Evolutionary conservation across 1,140 invertebrate species (phyloP), one percentile per base, ranked within the genome.

Genomic region (Lutraria rhynchaena): DNA sequence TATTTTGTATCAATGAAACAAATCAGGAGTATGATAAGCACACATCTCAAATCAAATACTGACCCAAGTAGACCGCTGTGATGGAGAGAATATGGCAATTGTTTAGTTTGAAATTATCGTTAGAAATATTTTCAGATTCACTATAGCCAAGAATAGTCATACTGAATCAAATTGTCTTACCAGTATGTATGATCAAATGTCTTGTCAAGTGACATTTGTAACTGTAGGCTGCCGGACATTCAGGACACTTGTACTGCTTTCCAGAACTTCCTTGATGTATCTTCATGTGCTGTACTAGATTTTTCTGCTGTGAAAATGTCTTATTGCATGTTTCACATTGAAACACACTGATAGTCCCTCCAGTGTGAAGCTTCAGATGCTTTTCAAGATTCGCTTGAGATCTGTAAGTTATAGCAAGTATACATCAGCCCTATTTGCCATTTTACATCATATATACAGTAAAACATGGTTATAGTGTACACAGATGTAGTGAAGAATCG

Each of bases 141-240:
- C n/a, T n/a, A n/a, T n/a, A n/a, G n/a, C n/a, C n/a, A n/a, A n/a
- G n/a, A n/a, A n/a, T n/a, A n/a, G n/a, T n/a, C n/a, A n/a, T n/a
- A n/a, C n/a, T n/a, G n/a, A n/a, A n/a, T n/a, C n/a, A n/a, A n/a
- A n/a, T n/a, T n/a, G n/a, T n/a, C 29, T 27, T 57, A 78, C 76
- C 76, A 29, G 76, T 80, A 49, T 80, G 76, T n/a, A 80, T 80
- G 17, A 80, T 80, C 9, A 80, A 63, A 70, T 80, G 76, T 33
- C 76, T 80, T 13, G 76, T 70, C 0, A 80, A 65, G 22, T 80
- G 76, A 49, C 76, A 80, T 35, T 80, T 80, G 53, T 80, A 80
- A 29, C 53, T 70, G 37, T 80, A 80, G 1, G 76, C 41, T 9
- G 76, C 76, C 15, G 76, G 76, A 60, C 76, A 80, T 29, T 80